phyloP scores from a whole-genome alignment of 2,113 vertebrate genomes.

The Pelecanoides urinatrix region DNA sequence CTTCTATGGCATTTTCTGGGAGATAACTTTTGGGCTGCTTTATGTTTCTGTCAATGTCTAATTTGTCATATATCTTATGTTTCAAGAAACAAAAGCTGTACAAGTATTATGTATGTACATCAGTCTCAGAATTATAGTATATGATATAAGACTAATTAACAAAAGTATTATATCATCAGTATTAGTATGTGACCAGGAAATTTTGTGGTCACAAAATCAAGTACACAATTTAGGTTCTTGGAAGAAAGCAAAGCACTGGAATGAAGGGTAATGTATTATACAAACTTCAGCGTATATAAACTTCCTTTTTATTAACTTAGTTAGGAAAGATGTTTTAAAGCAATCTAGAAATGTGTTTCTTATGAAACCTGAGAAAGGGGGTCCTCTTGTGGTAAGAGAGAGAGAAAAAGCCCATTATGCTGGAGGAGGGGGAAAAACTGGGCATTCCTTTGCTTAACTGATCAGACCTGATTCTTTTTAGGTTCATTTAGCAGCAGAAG shows the following conservation, averaged over 20 bases:
- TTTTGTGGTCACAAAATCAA: neutral
- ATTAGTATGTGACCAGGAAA: neutral
- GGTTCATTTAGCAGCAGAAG: conserved; percentile 78
- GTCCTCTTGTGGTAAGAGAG: conserved; percentile 16
- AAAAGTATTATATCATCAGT: neutral
- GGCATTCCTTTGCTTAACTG: neutral
- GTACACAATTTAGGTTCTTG: neutral
- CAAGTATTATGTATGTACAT: neutral
- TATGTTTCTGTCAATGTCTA: neutral
- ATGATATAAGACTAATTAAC: neutral
- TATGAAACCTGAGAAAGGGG: neutral
- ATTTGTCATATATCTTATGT: neutral
- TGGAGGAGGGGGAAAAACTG: neutral
- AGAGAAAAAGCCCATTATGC: neutral
- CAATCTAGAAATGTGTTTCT: neutral
- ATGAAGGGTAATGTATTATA: neutral
- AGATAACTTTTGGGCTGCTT: neutral
- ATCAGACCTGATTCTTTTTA: conserved; percentile 32
- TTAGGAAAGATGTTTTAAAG: neutral
- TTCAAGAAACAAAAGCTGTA: neutral
- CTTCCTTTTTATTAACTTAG: neutral
- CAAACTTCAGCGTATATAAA: neutral
- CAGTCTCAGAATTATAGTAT: neutral
- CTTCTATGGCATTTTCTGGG: neutral
- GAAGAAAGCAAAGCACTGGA: neutral